A percentile compares a stretch with the other conserved stretches of the same genome.
Evolutionary conservation across 1,140 invertebrate genomes (phyloP).

Genomic region (Drosophila asahinai): DNA sequence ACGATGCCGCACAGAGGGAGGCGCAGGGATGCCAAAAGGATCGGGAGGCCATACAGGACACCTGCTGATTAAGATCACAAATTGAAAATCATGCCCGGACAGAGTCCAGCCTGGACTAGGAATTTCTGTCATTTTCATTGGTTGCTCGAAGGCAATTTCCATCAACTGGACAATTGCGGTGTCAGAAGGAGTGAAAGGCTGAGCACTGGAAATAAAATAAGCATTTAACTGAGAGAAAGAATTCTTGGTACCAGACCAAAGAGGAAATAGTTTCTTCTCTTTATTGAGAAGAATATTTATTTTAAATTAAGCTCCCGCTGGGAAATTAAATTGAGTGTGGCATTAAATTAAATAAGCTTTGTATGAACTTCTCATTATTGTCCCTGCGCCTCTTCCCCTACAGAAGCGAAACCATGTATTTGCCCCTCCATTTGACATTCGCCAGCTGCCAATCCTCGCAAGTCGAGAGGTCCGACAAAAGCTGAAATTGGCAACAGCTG

Average conservation of each 20-base stretch:
- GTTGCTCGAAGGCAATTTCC: slow-evolving; percentile 33
- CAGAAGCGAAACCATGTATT: background rate
- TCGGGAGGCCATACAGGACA: slow-evolving; percentile 59
- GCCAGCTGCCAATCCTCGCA: slow-evolving; percentile 28
- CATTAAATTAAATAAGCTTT: background rate
- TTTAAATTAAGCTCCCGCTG: background rate
- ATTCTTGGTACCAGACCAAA: background rate
- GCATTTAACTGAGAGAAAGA: background rate
- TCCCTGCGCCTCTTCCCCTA: too few species aligned
- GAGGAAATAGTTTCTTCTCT: background rate
- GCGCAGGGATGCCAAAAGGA: background rate
- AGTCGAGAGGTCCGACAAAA: slow-evolving; percentile 25
- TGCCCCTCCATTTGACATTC: background rate
- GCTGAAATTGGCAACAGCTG: slow-evolving; percentile 50
- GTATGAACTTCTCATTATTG: background rate
- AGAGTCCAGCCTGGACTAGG: slow-evolving; percentile 20
- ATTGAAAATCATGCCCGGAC: slow-evolving; percentile 75
- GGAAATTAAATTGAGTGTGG: too few species aligned
- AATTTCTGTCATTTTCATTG: slow-evolving; percentile 49
- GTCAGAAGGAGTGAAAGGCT: background rate
- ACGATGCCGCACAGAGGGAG: slow-evolving; percentile 43
- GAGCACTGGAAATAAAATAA: background rate
- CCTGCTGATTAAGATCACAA: slow-evolving; percentile 85
- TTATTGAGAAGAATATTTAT: background rate
- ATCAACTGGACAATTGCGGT: slow-evolving; percentile 23